phyloP scores from a whole-genome alignment of 2,113 vertebrate species.

The Cricetomys ansorgei region DNA sequence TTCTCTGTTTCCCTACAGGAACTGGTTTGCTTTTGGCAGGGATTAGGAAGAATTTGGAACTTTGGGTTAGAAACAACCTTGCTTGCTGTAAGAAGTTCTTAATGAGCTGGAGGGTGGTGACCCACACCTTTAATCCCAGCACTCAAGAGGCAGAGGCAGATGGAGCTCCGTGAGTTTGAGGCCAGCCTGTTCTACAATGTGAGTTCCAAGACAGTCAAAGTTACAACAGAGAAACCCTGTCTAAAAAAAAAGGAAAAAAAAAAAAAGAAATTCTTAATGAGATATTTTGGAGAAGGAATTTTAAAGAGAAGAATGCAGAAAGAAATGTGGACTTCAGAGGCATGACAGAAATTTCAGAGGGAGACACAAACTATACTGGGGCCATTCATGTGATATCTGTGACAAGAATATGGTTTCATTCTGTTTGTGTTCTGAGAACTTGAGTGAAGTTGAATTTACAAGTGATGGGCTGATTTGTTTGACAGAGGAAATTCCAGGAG shows the following conservation, averaged over 20 bases:
- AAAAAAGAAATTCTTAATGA: neutral
- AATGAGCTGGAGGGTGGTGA: no score
- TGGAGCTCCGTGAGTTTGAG: no score
- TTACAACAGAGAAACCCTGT: no score
- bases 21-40: neutral
- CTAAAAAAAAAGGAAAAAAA: no score
- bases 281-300: neutral
- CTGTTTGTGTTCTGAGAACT: neutral
- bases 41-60: neutral
- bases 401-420: neutral
- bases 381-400: neutral
- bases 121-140: no score
- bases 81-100: neutral
- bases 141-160: no score
- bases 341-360: neutral
- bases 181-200: no score
- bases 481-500: neutral
- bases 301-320: neutral
- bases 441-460: neutral
- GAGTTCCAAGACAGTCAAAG: no score
- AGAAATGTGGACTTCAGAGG: no score
- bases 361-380: neutral
- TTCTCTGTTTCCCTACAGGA: neutral
- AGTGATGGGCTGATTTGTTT: neutral
- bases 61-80: neutral